Conservation (phyloP, 1,140 invertebrate genomes). For the Ostrea denselamellosa region DNA sequence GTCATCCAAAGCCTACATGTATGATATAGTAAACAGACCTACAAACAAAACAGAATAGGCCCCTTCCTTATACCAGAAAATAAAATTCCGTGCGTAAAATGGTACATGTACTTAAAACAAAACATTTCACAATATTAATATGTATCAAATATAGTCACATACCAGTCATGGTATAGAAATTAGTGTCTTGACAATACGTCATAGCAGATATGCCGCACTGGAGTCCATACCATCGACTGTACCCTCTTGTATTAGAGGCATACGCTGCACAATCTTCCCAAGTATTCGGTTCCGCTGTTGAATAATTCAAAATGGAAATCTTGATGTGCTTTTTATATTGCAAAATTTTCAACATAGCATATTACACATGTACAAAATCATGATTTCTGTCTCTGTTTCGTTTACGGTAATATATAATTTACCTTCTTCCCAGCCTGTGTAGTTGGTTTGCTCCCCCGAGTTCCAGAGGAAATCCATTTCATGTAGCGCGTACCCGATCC, state of each 20-base stretch:
- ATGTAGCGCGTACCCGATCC: background rate
- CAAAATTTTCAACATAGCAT: background rate
- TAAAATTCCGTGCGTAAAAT: too few relatives aligned
- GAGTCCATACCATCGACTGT: background rate
- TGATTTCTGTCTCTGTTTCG: background rate
- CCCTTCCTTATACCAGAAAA: too few relatives aligned
- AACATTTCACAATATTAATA: background rate
- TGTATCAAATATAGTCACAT: background rate
- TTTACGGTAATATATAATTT: background rate
- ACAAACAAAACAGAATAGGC: too few relatives aligned
- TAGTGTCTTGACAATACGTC: background rate
- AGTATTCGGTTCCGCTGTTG: background rate
- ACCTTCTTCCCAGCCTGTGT: constrained; percentile 4
- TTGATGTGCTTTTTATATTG: too few relatives aligned
- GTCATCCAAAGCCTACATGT: too few relatives aligned
- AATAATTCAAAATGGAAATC: background rate
- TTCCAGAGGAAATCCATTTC: background rate
- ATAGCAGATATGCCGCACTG: background rate
- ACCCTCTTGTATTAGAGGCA: background rate
- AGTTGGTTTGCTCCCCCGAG: background rate
- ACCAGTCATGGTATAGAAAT: background rate
- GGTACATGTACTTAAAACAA: too few relatives aligned
- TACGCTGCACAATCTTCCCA: constrained; percentile 17
- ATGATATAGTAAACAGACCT: too few relatives aligned
- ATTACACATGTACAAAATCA: background rate